Conservation (phyloP, 2,113 vertebrate species). For the Lanius ludovicianus region DNA sequence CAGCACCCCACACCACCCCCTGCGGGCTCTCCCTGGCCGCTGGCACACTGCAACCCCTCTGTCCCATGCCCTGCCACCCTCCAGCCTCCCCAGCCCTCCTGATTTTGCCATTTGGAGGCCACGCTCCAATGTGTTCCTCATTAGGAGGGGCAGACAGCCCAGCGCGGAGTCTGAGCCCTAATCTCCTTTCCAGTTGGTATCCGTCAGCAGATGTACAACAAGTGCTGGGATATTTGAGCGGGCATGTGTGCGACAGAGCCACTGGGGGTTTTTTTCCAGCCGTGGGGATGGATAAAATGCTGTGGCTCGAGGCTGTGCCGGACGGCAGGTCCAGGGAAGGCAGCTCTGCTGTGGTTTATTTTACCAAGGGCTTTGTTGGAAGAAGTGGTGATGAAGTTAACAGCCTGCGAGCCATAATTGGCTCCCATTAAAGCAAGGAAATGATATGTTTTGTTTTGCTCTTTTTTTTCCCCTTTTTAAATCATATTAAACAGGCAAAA, state of each 20-base stretch:
- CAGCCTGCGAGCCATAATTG: slow-evolving; percentile 57
- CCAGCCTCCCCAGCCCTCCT: not conserved
- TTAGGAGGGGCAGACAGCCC: slow-evolving; percentile 70
- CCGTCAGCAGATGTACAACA: slow-evolving; percentile 63
- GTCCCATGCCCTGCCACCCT: not conserved
- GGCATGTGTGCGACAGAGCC: slow-evolving; percentile 44
- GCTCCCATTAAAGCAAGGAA: slow-evolving; percentile 62
- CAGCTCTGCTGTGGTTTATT: slow-evolving; percentile 35
- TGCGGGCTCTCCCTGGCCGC: not conserved
- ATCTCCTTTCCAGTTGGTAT: slow-evolving; percentile 72
- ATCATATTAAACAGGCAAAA: slow-evolving; percentile 29
- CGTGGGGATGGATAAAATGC: not conserved
- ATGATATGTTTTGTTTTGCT: slow-evolving; percentile 49
- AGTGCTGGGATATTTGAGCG: slow-evolving; percentile 47
- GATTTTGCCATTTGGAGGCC: slow-evolving; percentile 39
- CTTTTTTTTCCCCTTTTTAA: not conserved
- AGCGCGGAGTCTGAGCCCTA: slow-evolving; percentile 51
- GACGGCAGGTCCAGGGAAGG: not conserved
- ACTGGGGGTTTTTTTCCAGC: not conserved
- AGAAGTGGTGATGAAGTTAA: slow-evolving; percentile 66
- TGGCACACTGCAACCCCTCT: rapidly evolving
- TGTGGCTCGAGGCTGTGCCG: not conserved
- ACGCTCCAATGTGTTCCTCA: slow-evolving; percentile 58
- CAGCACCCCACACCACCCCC: not conserved
- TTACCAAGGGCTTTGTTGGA: slow-evolving; percentile 59